phyloP scores from a whole-genome alignment of 1,140 invertebrate species.

The Druon quercuslanigerum region DNA sequence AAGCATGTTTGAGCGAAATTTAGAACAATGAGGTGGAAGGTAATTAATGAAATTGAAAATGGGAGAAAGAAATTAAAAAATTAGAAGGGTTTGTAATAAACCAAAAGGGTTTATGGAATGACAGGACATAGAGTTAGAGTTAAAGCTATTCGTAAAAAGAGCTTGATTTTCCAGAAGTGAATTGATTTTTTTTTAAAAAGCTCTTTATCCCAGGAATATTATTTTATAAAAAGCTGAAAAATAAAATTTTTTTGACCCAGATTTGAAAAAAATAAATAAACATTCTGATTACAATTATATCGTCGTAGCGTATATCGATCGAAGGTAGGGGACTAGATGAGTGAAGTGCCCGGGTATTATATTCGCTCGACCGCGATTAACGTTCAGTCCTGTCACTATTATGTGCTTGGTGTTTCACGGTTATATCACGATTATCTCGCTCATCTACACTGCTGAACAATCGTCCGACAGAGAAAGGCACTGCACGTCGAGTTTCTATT shows the following conservation, averaged over 20 bases:
- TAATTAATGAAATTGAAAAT: too few relatives aligned
- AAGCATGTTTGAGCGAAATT: too few relatives aligned
- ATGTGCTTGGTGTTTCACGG: slow-evolving; percentile 55
- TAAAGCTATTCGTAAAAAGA: too few relatives aligned
- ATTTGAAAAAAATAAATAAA: not conserved
- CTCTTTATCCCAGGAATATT: not conserved
- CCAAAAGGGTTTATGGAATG: too few relatives aligned
- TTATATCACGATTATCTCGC: slow-evolving; percentile 59
- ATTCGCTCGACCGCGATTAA: slow-evolving; percentile 46
- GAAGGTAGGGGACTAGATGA: not conserved
- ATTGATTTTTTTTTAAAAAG: too few relatives aligned
- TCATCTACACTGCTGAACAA: slow-evolving; percentile 46
- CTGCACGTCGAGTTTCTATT: slow-evolving; percentile 50
- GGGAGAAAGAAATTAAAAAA: too few relatives aligned
- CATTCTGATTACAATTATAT: not conserved
- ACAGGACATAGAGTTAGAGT: too few relatives aligned
- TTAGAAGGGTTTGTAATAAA: too few relatives aligned
- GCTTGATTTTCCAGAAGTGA: too few relatives aligned
- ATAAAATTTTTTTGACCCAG: not conserved
- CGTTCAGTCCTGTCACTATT: slow-evolving; percentile 53
- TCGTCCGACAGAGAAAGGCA: slow-evolving; percentile 39
- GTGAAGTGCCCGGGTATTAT: slow-evolving; percentile 33
- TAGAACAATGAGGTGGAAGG: too few relatives aligned
- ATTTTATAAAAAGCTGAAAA: not conserved
- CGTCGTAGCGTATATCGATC: slow-evolving; percentile 43